Evolutionary conservation across 2,797 vertebrate species (phyloP), one percentile per base, ranked within the genome.

Genomic region (Borostomias antarcticus): DNA sequence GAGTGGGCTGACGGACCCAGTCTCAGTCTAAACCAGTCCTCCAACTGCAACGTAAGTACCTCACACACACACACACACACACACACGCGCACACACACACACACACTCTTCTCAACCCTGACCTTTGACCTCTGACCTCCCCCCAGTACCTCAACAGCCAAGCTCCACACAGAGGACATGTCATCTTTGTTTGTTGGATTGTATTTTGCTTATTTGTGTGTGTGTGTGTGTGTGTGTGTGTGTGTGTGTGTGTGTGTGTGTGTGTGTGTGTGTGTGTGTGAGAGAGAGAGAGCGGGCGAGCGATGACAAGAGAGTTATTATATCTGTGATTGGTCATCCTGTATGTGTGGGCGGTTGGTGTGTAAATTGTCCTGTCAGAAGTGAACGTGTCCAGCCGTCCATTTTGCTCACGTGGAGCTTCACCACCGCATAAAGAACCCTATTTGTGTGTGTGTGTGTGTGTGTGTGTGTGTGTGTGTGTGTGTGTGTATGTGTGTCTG

Each of bases 11-110:
- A 98, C 0, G 92, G 93, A 80, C 92, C 94, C 82, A 93, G 92
- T 74, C 88, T 94, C 45, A 82, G 91, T 58, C 93, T 95, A 85
- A 96, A 96, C 76, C 94, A 93, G 75, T 96, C 96, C 70, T 96
- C 95, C 62, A 95, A 94, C 85, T 98, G 94, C 92, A 95, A 97
- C 68, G 97, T 99, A 93, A 98, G 96, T 97, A 90, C 66, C 68
- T 58, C 74, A 43, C 5, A 40, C 78, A 60, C 52, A 13, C 10
- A n/a, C 61, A 58, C 0, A 70, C 57, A 58, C 33, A 59, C 57
- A 59, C 57, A 26, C 35, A 59, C 58, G 40, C 19, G 15, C 58
- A 60, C 58, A 59, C 35, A 43, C 26, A 32, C 58, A 54, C 60
- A 72, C 70, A 54, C 26, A 23, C 56, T 43, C 35, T 11, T 37